These are phyloP conservation scores for Pelecanus crispus DNA, from an alignment of 2,113 vertebrate genomes.

Conservation along the genomic window DNA sequence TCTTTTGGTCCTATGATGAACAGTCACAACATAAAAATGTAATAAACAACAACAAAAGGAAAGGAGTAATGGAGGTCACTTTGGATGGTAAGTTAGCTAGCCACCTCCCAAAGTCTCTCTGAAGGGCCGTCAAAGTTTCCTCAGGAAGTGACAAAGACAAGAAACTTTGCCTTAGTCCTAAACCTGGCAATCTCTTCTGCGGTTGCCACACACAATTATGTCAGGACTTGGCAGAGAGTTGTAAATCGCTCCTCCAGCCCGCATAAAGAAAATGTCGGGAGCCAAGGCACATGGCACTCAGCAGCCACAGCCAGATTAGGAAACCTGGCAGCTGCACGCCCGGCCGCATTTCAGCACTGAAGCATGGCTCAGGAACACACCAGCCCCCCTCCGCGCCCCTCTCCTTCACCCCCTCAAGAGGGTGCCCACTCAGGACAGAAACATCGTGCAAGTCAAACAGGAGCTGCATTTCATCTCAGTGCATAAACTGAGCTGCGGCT, in stretches of 20 bases:
- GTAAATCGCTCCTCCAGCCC: background rate
- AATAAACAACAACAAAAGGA: constrained; percentile 15
- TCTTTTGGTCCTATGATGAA: background rate
- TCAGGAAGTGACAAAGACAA: constrained; percentile 57
- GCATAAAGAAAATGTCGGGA: background rate
- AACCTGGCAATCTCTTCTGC: background rate
- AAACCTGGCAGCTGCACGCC: background rate
- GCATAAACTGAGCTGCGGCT: background rate
- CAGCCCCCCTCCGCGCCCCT: rapidly evolving
- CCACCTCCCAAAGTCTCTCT: background rate
- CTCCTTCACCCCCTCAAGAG: background rate
- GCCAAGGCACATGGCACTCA: background rate
- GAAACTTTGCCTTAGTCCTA: constrained; percentile 30
- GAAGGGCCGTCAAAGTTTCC: constrained; percentile 34
- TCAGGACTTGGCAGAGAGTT: constrained; percentile 8
- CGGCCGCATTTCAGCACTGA: background rate
- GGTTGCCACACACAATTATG: constrained; percentile 24
- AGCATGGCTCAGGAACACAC: background rate
- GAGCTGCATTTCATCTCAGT: background rate
- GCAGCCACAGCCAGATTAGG: background rate
- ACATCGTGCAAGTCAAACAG: rapidly evolving
- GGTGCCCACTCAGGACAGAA: background rate
- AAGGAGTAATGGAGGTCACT: background rate
- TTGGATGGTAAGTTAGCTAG: background rate
- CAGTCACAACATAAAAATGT: constrained; percentile 29